These are phyloP conservation scores for Ammospiza caudacuta DNA, from an alignment of 2,113 vertebrate species.

Conservation along the genomic window DNA sequence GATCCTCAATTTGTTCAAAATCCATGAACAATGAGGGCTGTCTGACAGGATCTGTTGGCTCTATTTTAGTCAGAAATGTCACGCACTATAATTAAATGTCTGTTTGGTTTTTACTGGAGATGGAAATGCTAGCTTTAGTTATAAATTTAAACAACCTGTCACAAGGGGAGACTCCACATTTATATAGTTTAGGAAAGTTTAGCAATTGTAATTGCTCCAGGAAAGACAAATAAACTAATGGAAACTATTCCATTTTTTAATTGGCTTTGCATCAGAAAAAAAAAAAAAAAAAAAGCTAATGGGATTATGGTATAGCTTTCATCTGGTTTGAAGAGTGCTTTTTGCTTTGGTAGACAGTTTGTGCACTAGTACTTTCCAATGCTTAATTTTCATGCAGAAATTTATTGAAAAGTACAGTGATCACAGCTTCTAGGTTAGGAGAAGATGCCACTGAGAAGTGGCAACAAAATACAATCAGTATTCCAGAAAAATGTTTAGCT, in stretches of 20 bases:
- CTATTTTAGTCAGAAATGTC: conserved; percentile 86
- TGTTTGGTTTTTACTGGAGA: conserved; percentile 72
- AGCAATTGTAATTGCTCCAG: conserved; percentile 71
- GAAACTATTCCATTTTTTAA: conserved; percentile 68
- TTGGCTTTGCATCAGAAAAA: conserved; percentile 42
- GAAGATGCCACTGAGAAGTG: conserved; percentile 10
- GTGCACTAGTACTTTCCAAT: neutral
- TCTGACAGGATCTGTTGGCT: conserved; percentile 80
- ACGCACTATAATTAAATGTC: conserved; percentile 84
- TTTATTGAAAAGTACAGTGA: neutral
- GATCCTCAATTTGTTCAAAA: conserved; percentile 74
- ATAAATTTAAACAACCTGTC: conserved; percentile 79
- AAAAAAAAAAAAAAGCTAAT: conserved; percentile 53
- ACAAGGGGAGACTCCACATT: conserved; percentile 65
- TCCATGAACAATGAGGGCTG: conserved; percentile 68
- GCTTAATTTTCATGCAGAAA: neutral
- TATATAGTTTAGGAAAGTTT: conserved; percentile 65
- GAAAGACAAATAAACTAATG: conserved; percentile 77
- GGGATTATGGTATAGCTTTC: conserved; percentile 52
- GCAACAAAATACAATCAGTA: conserved; percentile 7
- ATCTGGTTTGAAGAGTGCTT: neutral
- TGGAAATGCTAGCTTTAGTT: conserved; percentile 71
- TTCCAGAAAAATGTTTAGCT: conserved; percentile 36
- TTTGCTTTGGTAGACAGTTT: conserved; percentile 28
- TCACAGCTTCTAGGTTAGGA: neutral